Evolutionary conservation across 2,888 invertebrate genomes (phyloP), one percentile per base, ranked within the genome.

Genomic region (Amblyjoppa fuscipennis): DNA sequence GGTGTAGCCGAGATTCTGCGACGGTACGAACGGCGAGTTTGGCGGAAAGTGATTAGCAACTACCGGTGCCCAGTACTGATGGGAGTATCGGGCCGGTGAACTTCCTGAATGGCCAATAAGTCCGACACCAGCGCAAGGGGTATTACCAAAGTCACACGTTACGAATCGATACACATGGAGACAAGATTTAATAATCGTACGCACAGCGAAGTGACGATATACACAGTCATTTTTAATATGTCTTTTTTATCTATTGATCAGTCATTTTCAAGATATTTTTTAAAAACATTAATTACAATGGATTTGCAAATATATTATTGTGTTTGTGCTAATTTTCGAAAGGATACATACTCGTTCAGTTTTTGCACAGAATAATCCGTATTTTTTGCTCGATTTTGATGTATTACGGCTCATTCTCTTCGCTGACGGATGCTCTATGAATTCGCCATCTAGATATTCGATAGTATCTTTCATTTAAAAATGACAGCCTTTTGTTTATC

Each of bases 1-100:
- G 79, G 93, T 91, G 83, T 93, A 93, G 51, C 92, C 92, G 85
- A 92, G 89, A 87, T 91, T 90, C 84, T 90, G 90, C 59, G 89
- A 87, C 87, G 90, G 91, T 87, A 91, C 89, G 94, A 97, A 97
- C 77, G 97, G 97, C 69, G 96, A 97, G 87, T 95, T 95, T 31
- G 95, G 95, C 25, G 97, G 96, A 92, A 97, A 97, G 93, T 97
- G 97, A 83, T 96, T 96, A 41, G 97, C 97, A 70, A 96, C 96
- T 85, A 97, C 93, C 6, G 97, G 97, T 82, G 96, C 95, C 97
- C 97, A 97, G 88, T 95, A 95, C 89, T 95, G 95, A 85, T 94
- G 93, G 81, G 95, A 95, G 90, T 96, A 95, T 71, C 96, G 96
- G 59, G 94, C 93, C 70, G 95, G 94, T 28, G 95, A 94, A 89